phyloP scores from a whole-genome alignment of 2,888 invertebrate genomes.

The Lagria hirta region DNA sequence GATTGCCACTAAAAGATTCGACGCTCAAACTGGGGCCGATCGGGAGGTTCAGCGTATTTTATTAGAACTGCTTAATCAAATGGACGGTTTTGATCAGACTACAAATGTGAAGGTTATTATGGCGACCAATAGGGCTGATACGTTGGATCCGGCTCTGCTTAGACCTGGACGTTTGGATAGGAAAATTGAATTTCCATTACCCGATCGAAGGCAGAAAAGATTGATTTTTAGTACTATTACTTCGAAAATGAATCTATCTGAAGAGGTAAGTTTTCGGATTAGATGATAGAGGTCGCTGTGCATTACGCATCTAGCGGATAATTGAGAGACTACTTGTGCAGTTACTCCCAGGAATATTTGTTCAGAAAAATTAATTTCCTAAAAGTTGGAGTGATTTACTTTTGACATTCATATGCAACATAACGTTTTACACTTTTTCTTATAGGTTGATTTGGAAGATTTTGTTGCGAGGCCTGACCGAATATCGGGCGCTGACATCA shows the following conservation, averaged over 20 bases:
- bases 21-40: slow-evolving; percentile 98
- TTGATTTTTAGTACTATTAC: slow-evolving; percentile 98
- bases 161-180: slow-evolving; percentile 95
- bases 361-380: too few species aligned
- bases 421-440: slow-evolving; percentile 9
- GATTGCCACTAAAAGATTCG: slow-evolving; percentile 97
- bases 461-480: slow-evolving; percentile 98
- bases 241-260: slow-evolving; percentile 93
- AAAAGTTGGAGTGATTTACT: background rate
- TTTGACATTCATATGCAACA: background rate
- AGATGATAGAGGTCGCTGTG: background rate
- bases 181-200: slow-evolving; percentile 98
- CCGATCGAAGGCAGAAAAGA: slow-evolving; percentile 89
- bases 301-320: too few species aligned
- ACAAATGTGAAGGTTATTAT: slow-evolving; percentile 99
- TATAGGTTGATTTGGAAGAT: slow-evolving; percentile 91
- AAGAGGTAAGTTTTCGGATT: slow-evolving; percentile 64
- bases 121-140: slow-evolving; percentile 97
- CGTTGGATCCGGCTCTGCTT: slow-evolving; percentile 94
- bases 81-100: slow-evolving; percentile 99
- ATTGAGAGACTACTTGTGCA: too few species aligned
- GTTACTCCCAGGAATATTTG: too few species aligned
- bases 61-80: slow-evolving; percentile 95
- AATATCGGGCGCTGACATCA: slow-evolving; percentile 98
- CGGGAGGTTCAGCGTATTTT: slow-evolving; percentile 98